Evolutionary conservation across 2,113 vertebrate genomes (phyloP), one percentile per base, ranked within the genome.

Genomic region (Boleophthalmus pectinirostris): DNA sequence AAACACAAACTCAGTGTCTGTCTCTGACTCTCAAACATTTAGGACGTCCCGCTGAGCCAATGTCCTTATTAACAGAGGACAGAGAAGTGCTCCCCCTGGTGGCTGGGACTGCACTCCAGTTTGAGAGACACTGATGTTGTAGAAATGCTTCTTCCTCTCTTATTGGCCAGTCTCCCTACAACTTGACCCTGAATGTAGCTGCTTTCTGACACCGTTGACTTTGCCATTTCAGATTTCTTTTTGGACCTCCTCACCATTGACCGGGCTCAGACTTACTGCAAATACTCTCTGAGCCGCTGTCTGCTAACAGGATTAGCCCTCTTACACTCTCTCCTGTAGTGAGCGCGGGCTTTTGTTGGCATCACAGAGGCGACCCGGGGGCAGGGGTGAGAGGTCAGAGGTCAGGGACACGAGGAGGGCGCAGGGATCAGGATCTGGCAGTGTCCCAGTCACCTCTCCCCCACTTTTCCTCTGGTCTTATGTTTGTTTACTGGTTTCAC

Each of bases 321-420:
- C 71, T 78, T 81, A 73, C 51, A 54, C 33, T 23, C 35, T 66
- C 73, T 77, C 25, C 71, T 15, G 46, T 67, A 49, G 68, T 67
- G 65, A 49, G 57, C 57, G 13, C 46, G 23, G 20, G 35, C 33
- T 51, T 10, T 61, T 57, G 10, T 71, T 73, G 75, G 49, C 70
- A 49, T 73, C 64, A 16, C 46, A 21, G 38, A 46, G 10, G 2
- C 47, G 45, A 16, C 14, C 70, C 16, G 45, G 58, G 18, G 46
- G 76, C 57, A 67, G 57, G 66, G 77, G 64, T 66, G 23, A 78
- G 60, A 68, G 68, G 43, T 80, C 57, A 70, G 47, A 70, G 77
- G 64, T 66, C 25, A 78, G 65, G 70, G 68, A 63, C 60, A 75
- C 15, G 25, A 68, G 66, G 71, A 74, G 58, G 33, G 35, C 80